Percentiles rank a stretch among this genome's conserved stretches.
phyloP scores from a whole-genome alignment of 2,113 vertebrate genomes.

The Sylvia atricapilla region DNA sequence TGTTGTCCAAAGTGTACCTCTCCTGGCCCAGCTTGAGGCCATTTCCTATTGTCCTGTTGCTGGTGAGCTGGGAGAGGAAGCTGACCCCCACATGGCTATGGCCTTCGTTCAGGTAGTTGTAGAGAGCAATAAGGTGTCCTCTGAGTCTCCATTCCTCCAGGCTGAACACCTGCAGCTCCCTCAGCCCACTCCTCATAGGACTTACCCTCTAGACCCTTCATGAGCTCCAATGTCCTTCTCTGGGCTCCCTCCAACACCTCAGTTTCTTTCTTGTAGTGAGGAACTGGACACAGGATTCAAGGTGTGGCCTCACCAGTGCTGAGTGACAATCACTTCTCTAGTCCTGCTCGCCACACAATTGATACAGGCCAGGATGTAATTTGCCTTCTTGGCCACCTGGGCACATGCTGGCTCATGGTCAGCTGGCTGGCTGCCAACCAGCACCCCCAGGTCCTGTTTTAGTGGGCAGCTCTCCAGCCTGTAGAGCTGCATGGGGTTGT shows the following conservation, averaged over 20 bases:
- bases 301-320: background rate
- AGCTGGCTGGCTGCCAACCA: fast-evolving
- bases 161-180: background rate
- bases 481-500: background rate
- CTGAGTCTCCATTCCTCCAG: background rate
- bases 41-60: background rate
- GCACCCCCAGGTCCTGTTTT: background rate
- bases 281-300: background rate
- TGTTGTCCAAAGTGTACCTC: background rate
- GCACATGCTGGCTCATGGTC: background rate
- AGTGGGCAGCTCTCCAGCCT: background rate
- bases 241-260: background rate
- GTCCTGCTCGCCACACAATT: background rate
- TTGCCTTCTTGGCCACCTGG: background rate
- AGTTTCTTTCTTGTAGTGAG: background rate
- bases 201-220: background rate
- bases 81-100: fast-evolving
- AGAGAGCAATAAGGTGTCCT: background rate
- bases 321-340: background rate
- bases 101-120: background rate
- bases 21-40: background rate
- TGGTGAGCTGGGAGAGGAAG: background rate
- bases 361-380: background rate
- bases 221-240: fast-evolving
- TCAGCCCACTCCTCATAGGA: background rate